Base-by-base conservation (phyloP, 2,113 vertebrate genomes). In the Hemichromis elongatus region DNA sequence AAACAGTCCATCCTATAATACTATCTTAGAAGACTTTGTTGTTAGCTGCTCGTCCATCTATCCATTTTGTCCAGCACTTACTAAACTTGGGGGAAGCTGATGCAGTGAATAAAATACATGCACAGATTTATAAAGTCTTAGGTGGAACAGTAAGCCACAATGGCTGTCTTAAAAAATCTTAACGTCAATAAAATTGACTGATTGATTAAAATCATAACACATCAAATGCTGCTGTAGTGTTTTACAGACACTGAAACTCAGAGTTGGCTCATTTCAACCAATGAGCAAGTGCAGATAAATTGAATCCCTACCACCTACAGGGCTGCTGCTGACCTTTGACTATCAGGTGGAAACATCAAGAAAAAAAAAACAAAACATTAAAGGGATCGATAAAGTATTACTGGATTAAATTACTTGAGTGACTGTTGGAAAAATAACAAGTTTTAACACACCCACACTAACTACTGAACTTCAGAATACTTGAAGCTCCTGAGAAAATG, bases 301-400 rank as follows among this genome's bases (percentile, higher is more conserved):
- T 10, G 18, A 75, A 55, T 63, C 8, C 18, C 50, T n/a, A 19
- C 24, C 56, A 78, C 68, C 61, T 88, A 68, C 26, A n/a, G 33
- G 40, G 77, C 63, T 78, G 77, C 82, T 63, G 68, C 79, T 77
- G 79, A 83, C 83, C 75, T 82, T 59, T 84, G 79, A 88, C 83
- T 85, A 82, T 19, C 5, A 4, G 37, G 24, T 28, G 19, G 24
- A 59, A 63, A 9, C 26, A 54, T 40, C 54, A 52, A 82, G 7
- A 54, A 68, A 79, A 83, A 26, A 70, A 42, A 68, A 79, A 83
- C n/a, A 70, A 42, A 47, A 24, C 12, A 9, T 80, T 79, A 12
- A 40, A 45, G 73, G 68, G 77, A 86, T 84, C 78, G 79, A 87
- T 87, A 77, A 82, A 77, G 42, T 7, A 78, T 82, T 30, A 45